phyloP scores from a whole-genome alignment of 2,888 invertebrate genomes.

The Trissonchulus sp. region DNA sequence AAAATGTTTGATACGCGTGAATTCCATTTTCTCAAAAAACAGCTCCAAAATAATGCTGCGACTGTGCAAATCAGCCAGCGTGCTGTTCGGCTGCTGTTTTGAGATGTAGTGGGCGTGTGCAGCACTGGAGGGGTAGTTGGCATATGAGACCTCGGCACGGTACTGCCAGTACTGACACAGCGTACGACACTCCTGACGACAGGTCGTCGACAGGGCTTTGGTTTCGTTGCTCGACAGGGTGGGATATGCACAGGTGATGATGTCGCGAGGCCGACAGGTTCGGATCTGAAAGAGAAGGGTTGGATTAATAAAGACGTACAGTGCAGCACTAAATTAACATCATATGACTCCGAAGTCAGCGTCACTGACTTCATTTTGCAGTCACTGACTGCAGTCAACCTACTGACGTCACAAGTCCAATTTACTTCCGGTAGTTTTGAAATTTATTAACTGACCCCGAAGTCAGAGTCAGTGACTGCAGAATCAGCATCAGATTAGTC shows the following conservation, averaged over 20 bases:
- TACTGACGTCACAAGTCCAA: too few relatives aligned
- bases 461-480: too few relatives aligned
- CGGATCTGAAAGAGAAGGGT: not conserved
- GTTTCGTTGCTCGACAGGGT: not conserved
- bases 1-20: constrained; percentile 22
- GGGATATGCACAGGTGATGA: not conserved
- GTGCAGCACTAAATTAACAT: too few relatives aligned
- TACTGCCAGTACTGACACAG: constrained; percentile 46
- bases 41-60: constrained; percentile 24
- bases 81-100: not conserved
- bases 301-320: too few relatives aligned
- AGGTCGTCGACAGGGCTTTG: not conserved
- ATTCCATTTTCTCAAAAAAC: constrained; percentile 24
- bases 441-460: too few relatives aligned
- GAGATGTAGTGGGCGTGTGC: not conserved
- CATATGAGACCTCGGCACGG: constrained; percentile 43
- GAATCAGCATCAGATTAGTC: too few relatives aligned
- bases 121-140: constrained; percentile 36
- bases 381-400: too few relatives aligned
- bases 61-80: not conserved
- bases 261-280: not conserved
- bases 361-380: too few relatives aligned
- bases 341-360: too few relatives aligned
- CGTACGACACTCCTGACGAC: constrained; percentile 38
- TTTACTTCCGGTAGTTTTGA: too few relatives aligned